Base-by-base conservation (phyloP, 35 echinoderm and acorn worm species). In the Ophiothrix spiculata region DNA sequence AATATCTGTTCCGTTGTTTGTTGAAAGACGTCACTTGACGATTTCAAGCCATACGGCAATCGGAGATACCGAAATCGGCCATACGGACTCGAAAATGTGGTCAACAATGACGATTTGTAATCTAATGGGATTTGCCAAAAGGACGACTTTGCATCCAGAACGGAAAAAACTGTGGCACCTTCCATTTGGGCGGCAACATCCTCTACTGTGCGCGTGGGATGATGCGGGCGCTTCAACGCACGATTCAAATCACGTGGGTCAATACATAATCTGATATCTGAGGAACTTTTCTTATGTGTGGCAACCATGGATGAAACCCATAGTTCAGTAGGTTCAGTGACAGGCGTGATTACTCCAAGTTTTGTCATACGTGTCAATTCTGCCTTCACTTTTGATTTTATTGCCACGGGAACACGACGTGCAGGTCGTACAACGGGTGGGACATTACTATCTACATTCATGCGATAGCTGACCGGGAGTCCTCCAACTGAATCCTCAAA, bases 301-400 rank as follows among this genome's bases (percentile, higher is more conserved):
- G 83, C 84, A 31, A 91, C 83, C 83, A 91, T 91, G 33, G 90
- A 86, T 1, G 90, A 86, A 36, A 91, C 77, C 49, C 84, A 86
- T n/a, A n/a, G n/a, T 34, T 85, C 83, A 31, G 90, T 86, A 25
- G 90, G 79, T 38, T 87, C 79, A 0, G 11, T 38, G 38, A 64
- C 33, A 39, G 81, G 79, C 14, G 75, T 23, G 28, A 90, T 90
- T 0, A 90, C 75, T 21, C 79, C 80, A 40, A 39, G 14, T 37
- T 34, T 38, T 23, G 32, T 31, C 88, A 90, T 91, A 12, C 56
- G 31, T 14, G 64, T 40, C 4, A 91, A 79, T 73, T 91, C 84
- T 16, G 19, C 15, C 32, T 86, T 91, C 1, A 91, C 39, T 76
- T 91, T 91, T 0, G 23, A 37, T 73, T 86, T 29, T 84, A 91